Conservation (phyloP, 2,113 vertebrate species). For the Emydocephalus ijimae region DNA sequence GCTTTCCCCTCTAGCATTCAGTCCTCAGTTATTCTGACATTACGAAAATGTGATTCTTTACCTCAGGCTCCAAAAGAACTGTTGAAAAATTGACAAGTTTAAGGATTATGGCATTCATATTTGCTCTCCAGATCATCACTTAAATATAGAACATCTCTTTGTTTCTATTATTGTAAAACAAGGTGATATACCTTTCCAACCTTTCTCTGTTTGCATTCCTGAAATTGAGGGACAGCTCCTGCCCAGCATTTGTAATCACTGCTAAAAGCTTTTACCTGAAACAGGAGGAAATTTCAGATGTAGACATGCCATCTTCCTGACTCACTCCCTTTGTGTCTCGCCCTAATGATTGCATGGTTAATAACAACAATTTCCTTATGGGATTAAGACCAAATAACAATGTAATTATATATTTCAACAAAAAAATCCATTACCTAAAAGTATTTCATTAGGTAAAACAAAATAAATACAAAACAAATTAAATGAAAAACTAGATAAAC, state of each 20-base stretch:
- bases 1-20: neutral
- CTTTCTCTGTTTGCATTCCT: constrained; percentile 49
- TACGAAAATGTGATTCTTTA: neutral
- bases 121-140: neutral
- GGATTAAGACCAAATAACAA: neutral
- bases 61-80: neutral
- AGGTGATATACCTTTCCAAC: neutral
- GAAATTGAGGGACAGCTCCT: constrained; percentile 68
- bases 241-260: neutral
- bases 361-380: neutral
- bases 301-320: neutral
- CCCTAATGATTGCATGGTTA: neutral
- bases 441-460: neutral
- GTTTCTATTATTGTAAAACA: neutral
- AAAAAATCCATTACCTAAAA: neutral
- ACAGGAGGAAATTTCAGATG: neutral
- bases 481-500: neutral
- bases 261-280: neutral
- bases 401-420: neutral
- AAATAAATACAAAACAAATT: neutral
- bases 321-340: neutral
- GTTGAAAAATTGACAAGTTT: neutral
- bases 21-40: neutral
- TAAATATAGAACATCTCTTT: neutral
- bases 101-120: neutral